These are phyloP conservation scores for Scartelaos histophorus DNA, from an alignment of 2,113 vertebrate species.

Conservation along the genomic window DNA sequence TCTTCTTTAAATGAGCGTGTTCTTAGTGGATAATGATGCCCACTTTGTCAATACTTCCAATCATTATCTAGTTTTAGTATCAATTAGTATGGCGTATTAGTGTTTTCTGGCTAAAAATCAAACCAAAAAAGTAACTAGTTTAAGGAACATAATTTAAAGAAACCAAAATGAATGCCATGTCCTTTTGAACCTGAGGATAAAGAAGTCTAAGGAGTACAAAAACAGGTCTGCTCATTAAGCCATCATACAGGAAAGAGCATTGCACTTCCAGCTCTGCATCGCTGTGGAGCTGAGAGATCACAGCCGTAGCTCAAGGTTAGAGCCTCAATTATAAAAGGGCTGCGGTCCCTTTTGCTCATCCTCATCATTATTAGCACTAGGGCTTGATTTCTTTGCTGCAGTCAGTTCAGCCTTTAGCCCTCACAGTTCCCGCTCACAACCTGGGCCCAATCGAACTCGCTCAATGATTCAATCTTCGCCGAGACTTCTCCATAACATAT, in stretches of 20 bases:
- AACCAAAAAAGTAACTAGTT: no score
- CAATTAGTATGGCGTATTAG: neutral
- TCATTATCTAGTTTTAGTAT: no score
- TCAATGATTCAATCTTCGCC: slow-evolving; percentile 53
- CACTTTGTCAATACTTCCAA: no score
- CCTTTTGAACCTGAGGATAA: neutral
- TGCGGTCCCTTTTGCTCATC: slow-evolving; percentile 17
- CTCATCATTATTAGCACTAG: slow-evolving; percentile 26
- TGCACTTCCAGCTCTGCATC: slow-evolving; percentile 1
- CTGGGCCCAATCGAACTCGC: slow-evolving; percentile 16
- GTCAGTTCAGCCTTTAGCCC: slow-evolving; percentile 8
- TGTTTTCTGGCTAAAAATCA: neutral
- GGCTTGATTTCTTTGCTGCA: slow-evolving; percentile 6
- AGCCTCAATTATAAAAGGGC: slow-evolving; percentile 21
- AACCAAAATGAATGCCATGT: neutral
- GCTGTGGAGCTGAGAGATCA: slow-evolving; percentile 19
- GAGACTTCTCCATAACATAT: slow-evolving; percentile 15
- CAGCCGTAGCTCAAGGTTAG: slow-evolving; percentile 33
- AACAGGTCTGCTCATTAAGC: neutral
- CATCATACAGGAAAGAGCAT: neutral
- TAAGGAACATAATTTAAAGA: neutral
- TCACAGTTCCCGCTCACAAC: neutral
- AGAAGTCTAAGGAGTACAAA: slow-evolving; percentile 2
- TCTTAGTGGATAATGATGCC: no score
- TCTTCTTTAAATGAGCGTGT: no score